Evolutionary conservation across 2,888 invertebrate genomes (phyloP).

Genomic region (Ennomos fuscantarius): DNA sequence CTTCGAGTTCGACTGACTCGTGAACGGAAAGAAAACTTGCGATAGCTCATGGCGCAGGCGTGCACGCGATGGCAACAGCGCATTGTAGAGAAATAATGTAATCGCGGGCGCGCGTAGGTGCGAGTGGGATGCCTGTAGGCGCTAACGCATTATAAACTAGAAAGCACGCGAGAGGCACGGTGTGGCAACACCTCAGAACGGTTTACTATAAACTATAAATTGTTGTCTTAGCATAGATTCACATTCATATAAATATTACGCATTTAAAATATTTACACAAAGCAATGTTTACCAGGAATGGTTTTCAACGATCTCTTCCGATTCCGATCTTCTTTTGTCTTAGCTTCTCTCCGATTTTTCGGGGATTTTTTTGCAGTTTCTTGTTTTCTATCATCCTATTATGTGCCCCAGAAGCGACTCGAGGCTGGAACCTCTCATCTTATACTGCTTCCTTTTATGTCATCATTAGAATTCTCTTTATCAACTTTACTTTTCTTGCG

Average conservation of each 20-base stretch:
- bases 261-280: constrained; percentile 21
- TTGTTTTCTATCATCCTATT: constrained; percentile 38
- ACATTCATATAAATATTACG: constrained; percentile 28
- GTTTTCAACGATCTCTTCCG: constrained; percentile 29
- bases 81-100: no score
- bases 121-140: no score
- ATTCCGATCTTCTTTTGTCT: constrained; percentile 29
- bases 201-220: no score
- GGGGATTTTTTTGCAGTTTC: constrained; percentile 36
- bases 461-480: constrained; percentile 44
- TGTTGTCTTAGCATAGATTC: constrained; percentile 34
- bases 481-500: constrained; percentile 22
- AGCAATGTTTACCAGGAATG: neutral
- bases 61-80: no score
- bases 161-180: no score
- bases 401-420: constrained; percentile 53
- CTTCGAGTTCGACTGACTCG: no score
- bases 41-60: no score
- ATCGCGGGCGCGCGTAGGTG: no score
- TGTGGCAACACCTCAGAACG: no score
- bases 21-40: no score
- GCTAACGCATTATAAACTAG: no score
- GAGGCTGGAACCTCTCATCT: constrained; percentile 35
- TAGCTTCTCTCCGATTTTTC: constrained; percentile 18
- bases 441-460: constrained; percentile 47